Percentiles rank a stretch among this genome's conserved stretches.
phyloP scores from a whole-genome alignment of 2,113 vertebrate genomes.

The Scatophagus argus region DNA sequence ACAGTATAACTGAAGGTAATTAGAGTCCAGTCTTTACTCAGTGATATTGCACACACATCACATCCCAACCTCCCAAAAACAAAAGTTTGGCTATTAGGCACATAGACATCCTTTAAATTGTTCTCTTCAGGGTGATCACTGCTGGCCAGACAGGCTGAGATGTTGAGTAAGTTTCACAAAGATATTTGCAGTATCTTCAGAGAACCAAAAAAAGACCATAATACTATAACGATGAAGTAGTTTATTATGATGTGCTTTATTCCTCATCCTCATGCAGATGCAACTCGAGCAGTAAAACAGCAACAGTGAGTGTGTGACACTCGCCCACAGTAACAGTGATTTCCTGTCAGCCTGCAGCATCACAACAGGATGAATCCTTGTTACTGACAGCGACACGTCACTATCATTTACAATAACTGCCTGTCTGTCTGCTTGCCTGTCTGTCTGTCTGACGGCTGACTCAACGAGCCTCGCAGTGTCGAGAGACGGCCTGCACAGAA shows the following conservation, averaged over 20 bases:
- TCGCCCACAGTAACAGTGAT: constrained; percentile 84
- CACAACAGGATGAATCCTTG: constrained; percentile 88
- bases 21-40: constrained; percentile 37
- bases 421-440: background rate
- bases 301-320: constrained; percentile 23
- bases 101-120: background rate
- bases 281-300: background rate
- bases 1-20: constrained; percentile 56
- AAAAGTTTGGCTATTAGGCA: background rate
- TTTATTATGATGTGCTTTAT: background rate
- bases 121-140: background rate
- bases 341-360: constrained; percentile 74
- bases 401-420: background rate
- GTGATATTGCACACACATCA: constrained; percentile 2
- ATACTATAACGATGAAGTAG: too few relatives aligned
- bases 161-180: background rate
- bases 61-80: background rate
- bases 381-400: constrained; percentile 82
- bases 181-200: too few relatives aligned
- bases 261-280: background rate
- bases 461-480: background rate
- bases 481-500: background rate
- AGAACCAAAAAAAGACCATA: too few relatives aligned
- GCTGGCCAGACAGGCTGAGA: too few relatives aligned
- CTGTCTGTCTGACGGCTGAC: background rate